Evolutionary conservation across 2,113 vertebrate species (phyloP).

Genomic region (Hemichromis elongatus): DNA sequence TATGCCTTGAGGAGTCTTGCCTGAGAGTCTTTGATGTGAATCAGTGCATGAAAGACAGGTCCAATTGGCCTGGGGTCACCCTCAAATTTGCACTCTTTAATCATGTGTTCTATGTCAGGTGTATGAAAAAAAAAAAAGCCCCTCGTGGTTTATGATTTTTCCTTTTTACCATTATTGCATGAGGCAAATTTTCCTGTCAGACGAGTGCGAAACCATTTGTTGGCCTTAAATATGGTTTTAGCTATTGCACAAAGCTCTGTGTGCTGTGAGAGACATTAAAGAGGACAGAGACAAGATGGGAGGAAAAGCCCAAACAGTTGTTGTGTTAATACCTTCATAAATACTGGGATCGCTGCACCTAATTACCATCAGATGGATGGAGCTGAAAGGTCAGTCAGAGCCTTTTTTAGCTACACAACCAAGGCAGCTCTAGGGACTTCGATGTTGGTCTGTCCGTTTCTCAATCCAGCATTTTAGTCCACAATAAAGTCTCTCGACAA

Average conservation of each 20-base stretch:
- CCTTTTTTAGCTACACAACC: slow-evolving; percentile 34
- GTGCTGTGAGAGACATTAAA: neutral
- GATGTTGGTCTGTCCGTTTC: neutral
- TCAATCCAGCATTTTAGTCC: neutral
- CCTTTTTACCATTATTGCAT: slow-evolving; percentile 2
- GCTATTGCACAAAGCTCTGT: slow-evolving; percentile 25
- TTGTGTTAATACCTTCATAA: slow-evolving; percentile 71
- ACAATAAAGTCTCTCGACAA: neutral
- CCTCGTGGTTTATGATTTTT: slow-evolving; percentile 48
- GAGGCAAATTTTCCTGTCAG: slow-evolving; percentile 38
- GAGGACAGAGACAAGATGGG: slow-evolving; percentile 37
- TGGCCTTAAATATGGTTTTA: slow-evolving; percentile 56
- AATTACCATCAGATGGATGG: slow-evolving; percentile 72
- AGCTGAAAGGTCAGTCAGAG: slow-evolving; percentile 67
- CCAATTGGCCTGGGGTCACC: slow-evolving; percentile 66
- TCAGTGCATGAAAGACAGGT: slow-evolving; percentile 73
- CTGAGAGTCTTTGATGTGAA: slow-evolving; percentile 73
- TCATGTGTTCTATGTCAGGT: slow-evolving; percentile 67
- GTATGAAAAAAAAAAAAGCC: slow-evolving; percentile 31
- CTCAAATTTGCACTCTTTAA: slow-evolving; percentile 73
- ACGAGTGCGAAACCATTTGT: slow-evolving; percentile 64
- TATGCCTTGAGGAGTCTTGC: slow-evolving; percentile 71
- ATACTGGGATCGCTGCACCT: slow-evolving; percentile 75
- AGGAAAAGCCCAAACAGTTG: slow-evolving; percentile 64
- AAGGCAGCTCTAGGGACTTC: slow-evolving; percentile 3